Conservation (phyloP, 2,888 invertebrate species). For the Microctonus aethiopoides region DNA sequence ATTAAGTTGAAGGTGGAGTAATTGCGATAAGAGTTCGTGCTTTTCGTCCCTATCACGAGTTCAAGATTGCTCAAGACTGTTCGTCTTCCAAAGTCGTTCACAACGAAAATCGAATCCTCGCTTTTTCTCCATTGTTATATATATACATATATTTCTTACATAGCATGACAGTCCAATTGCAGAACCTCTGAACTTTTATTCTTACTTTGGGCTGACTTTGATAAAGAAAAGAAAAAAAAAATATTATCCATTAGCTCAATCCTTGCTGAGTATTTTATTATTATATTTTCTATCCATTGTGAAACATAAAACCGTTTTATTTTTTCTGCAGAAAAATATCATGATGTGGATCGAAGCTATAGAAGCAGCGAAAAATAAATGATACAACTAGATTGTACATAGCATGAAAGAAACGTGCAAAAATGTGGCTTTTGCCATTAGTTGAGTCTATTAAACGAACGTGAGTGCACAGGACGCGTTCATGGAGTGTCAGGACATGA, state of each 20-base stretch:
- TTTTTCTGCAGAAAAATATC: neutral
- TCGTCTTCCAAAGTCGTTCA: neutral
- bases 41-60: slow-evolving; percentile 34
- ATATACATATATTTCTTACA: neutral
- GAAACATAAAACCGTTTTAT: neutral
- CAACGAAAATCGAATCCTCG: neutral
- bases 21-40: slow-evolving; percentile 50
- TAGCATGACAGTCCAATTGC: slow-evolving; percentile 1
- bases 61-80: slow-evolving; percentile 39
- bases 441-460: slow-evolving; percentile 12
- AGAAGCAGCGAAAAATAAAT: neutral
- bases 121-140: neutral
- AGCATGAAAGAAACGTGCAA: neutral
- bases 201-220: neutral
- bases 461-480: neutral
- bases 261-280: neutral
- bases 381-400: neutral
- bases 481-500: neutral
- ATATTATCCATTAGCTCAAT: neutral
- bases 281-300: neutral
- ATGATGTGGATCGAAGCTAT: neutral
- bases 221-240: neutral
- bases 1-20: slow-evolving; percentile 37
- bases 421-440: slow-evolving; percentile 23
- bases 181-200: neutral